phyloP scores from a whole-genome alignment of 1,140 invertebrate genomes.

The Drosophila lacteicornis region DNA sequence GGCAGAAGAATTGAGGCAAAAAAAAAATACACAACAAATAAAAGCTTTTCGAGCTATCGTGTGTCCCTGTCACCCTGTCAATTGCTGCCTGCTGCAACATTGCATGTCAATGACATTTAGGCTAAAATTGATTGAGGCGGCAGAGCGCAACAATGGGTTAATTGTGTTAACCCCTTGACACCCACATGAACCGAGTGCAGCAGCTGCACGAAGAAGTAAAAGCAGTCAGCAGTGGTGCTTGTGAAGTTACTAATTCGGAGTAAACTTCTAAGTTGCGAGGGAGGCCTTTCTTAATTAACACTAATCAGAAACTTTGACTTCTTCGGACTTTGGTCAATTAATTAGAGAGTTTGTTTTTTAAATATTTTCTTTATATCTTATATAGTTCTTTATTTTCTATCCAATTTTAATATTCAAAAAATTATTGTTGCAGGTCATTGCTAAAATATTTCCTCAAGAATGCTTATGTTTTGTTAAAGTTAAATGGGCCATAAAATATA shows the following conservation, averaged over 20 bases:
- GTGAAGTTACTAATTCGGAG: not conserved
- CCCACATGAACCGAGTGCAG: conserved; percentile 27
- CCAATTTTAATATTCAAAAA: too few relatives aligned
- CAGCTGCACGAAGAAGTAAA: not conserved
- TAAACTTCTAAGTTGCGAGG: conserved; percentile 9
- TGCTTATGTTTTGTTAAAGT: not conserved
- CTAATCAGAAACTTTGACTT: conserved; percentile 11
- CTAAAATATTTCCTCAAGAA: not conserved
- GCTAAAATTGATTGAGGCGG: conserved; percentile 59
- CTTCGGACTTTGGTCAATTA: not conserved
- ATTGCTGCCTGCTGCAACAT: conserved; percentile 32
- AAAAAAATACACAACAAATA: conserved; percentile 5
- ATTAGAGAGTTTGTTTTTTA: not conserved
- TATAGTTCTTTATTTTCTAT: not conserved
- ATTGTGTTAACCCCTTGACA: conserved; percentile 65
- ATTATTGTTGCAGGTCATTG: too few relatives aligned
- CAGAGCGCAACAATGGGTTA: conserved; percentile 45
- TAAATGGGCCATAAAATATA: not conserved
- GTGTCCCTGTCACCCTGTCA: conserved; percentile 21
- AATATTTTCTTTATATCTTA: too few relatives aligned
- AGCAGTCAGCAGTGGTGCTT: not conserved
- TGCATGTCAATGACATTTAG: conserved; percentile 66
- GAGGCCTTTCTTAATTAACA: conserved; percentile 11
- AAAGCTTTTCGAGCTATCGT: conserved; percentile 19
- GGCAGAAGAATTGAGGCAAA: conserved; percentile 30